A percentile compares a stretch with the other conserved stretches of the same genome.
Conservation (phyloP, 2,888 invertebrate genomes). For the Apeira syringaria region DNA sequence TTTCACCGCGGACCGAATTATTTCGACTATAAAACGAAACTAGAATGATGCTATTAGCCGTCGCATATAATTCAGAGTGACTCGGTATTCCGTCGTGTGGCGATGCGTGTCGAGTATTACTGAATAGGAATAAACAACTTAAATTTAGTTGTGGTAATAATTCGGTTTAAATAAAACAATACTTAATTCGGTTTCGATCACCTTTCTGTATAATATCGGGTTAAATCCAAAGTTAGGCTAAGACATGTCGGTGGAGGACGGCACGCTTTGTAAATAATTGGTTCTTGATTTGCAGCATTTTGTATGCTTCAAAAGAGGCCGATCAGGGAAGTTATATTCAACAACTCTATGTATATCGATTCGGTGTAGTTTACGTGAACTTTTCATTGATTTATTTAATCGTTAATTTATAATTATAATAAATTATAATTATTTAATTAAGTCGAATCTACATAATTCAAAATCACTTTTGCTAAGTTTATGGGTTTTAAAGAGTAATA, state of each 20-base stretch:
- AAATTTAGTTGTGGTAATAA: too few relatives aligned
- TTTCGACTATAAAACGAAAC: too few relatives aligned
- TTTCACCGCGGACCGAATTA: too few relatives aligned
- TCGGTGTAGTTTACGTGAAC: constrained; percentile 12
- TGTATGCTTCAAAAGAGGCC: constrained; percentile 51
- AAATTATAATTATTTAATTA: too few relatives aligned
- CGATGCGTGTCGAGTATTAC: too few relatives aligned
- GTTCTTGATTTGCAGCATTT: constrained; percentile 61
- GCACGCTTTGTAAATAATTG: constrained; percentile 64
- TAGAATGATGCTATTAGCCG: too few relatives aligned
- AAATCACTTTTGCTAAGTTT: constrained; percentile 10
- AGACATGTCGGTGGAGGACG: constrained; percentile 22
- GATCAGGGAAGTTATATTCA: constrained; percentile 36
- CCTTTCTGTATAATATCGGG: constrained; percentile 12
- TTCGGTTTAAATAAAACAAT: too few relatives aligned
- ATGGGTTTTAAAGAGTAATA: constrained; percentile 16
- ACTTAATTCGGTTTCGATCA: constrained; percentile 9
- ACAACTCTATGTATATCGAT: constrained; percentile 20
- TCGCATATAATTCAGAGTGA: too few relatives aligned
- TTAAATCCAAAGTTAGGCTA: constrained; percentile 34
- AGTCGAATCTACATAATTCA: constrained; percentile 11
- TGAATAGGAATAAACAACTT: too few relatives aligned
- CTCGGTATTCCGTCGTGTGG: too few relatives aligned
- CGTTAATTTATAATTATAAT: constrained; percentile 1
- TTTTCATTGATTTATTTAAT: constrained; percentile 9